Percentiles rank a stretch among this genome's conserved stretches.
Conservation (phyloP, 2,797 vertebrate genomes). For the Pyrocephalus nanus region DNA sequence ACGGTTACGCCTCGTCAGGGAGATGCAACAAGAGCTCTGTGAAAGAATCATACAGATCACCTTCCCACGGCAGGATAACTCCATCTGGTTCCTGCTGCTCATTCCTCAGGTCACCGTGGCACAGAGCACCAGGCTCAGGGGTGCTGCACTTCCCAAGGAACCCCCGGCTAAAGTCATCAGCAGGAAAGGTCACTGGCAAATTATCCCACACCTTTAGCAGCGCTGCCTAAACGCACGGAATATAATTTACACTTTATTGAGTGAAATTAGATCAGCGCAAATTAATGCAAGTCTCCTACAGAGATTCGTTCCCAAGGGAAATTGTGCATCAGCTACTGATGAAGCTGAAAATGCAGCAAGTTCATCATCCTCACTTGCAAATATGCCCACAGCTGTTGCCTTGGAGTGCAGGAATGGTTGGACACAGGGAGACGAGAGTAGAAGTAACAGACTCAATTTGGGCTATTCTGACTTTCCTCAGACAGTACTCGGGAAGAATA, state of each 20-base stretch:
- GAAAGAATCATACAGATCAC: slow-evolving; percentile 1
- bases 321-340: slow-evolving; percentile 25
- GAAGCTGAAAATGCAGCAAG: slow-evolving; percentile 32
- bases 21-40: slow-evolving; percentile 38
- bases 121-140: neutral
- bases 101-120: neutral
- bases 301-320: slow-evolving; percentile 45
- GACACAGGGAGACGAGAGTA: neutral
- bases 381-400: neutral
- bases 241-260: slow-evolving; percentile 56
- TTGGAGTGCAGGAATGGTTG: neutral
- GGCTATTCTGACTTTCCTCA: neutral
- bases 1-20: slow-evolving; percentile 12
- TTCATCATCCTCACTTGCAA: slow-evolving; percentile 25
- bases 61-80: slow-evolving; percentile 1
- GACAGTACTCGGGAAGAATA: neutral
- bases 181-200: slow-evolving; percentile 50
- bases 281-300: neutral
- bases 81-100: neutral
- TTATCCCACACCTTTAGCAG: slow-evolving; percentile 30
- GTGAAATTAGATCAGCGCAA: slow-evolving; percentile 61
- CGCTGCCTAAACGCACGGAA: slow-evolving; percentile 4
- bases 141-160: neutral
- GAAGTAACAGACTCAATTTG: neutral
- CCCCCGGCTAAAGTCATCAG: neutral